Percentiles rank a stretch among this genome's conserved stretches.
These are phyloP conservation scores for Villa cingulata DNA, from an alignment of 2,888 invertebrate species.

Conservation along the genomic window DNA sequence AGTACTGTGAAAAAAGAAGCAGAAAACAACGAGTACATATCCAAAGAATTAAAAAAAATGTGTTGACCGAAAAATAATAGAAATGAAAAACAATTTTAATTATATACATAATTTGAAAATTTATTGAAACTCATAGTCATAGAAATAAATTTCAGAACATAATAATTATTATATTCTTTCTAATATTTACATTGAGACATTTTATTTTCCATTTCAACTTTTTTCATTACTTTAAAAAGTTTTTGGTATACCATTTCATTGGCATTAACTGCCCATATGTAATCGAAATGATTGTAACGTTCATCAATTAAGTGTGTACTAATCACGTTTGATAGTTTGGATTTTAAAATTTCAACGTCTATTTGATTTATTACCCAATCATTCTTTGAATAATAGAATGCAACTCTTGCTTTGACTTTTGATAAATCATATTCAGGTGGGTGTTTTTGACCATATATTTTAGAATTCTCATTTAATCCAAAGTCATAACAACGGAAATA, in stretches of 20 bases:
- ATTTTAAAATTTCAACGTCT: slow-evolving; percentile 42
- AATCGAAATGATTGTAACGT: slow-evolving; percentile 45
- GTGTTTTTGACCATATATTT: slow-evolving; percentile 32
- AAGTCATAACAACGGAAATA: slow-evolving; percentile 37
- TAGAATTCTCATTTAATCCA: slow-evolving; percentile 32
- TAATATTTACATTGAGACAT: too few relatives aligned
- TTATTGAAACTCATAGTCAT: too few relatives aligned
- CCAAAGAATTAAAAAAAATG: too few relatives aligned
- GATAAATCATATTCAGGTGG: slow-evolving; percentile 37
- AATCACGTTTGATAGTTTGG: slow-evolving; percentile 39
- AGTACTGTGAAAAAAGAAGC: too few relatives aligned
- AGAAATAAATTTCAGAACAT: too few relatives aligned
- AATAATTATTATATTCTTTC: too few relatives aligned
- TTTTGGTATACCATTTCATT: slow-evolving; percentile 38
- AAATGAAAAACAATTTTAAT: too few relatives aligned
- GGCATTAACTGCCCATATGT: slow-evolving; percentile 42
- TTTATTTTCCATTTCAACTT: too few relatives aligned
- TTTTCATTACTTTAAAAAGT: slow-evolving; percentile 25
- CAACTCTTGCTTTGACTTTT: slow-evolving; percentile 36
- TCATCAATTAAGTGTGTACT: slow-evolving; percentile 43
- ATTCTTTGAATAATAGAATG: slow-evolving; percentile 42
- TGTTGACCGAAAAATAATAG: too few relatives aligned
- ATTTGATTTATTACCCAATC: slow-evolving; percentile 50
- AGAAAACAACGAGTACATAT: too few relatives aligned
- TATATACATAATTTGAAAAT: too few relatives aligned